phyloP scores from a whole-genome alignment of 1,140 invertebrate species.

The Formica exsecta region DNA sequence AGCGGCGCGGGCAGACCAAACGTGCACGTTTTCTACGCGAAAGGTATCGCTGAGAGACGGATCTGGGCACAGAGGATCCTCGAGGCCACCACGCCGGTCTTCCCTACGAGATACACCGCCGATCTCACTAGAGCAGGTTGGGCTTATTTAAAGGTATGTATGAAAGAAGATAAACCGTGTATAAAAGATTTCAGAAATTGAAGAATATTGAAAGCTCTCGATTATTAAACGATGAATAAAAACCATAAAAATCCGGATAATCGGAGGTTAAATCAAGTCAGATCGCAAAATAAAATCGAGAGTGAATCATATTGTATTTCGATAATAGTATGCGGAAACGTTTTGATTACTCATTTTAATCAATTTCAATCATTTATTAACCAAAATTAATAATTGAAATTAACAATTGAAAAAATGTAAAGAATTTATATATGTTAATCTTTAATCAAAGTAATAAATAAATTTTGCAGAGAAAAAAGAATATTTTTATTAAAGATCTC shows the following conservation, averaged over 20 bases:
- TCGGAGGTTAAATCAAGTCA: not conserved
- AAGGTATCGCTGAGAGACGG: slow-evolving; percentile 87
- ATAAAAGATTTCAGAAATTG: not conserved
- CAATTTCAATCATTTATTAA: not conserved
- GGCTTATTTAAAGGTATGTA: slow-evolving; percentile 89
- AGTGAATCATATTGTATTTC: not conserved
- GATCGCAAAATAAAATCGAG: not conserved
- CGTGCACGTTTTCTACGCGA: slow-evolving; percentile 87
- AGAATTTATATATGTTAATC: not conserved
- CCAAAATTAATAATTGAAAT: not conserved
- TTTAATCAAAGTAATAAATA: not conserved
- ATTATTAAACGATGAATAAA: not conserved
- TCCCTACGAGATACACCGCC: slow-evolving; percentile 88
- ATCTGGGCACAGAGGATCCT: slow-evolving; percentile 91
- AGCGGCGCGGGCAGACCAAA: slow-evolving; percentile 85
- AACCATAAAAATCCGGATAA: not conserved
- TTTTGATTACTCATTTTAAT: not conserved
- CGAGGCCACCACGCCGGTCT: slow-evolving; percentile 88
- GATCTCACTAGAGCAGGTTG: slow-evolving; percentile 89
- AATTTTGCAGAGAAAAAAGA: too few species aligned
- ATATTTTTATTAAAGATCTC: not conserved
- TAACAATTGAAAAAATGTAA: not conserved
- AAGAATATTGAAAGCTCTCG: too few species aligned
- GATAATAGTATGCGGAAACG: not conserved
- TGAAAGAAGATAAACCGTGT: not conserved